Percentiles rank a stretch among this genome's conserved stretches.
phyloP scores from a whole-genome alignment of 2,113 vertebrate genomes.

The Capra hircus region DNA sequence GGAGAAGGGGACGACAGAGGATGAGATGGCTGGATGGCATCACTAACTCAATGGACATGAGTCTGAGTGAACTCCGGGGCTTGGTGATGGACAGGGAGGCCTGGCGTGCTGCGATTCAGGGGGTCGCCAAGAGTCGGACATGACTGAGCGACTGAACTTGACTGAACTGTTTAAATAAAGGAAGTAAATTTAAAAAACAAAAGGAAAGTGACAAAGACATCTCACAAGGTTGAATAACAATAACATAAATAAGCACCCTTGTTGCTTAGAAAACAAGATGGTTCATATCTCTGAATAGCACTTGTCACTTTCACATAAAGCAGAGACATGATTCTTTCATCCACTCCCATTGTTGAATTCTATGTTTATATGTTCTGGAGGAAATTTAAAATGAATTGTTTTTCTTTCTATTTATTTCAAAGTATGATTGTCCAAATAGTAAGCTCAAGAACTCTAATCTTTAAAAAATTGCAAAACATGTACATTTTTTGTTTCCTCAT shows the following conservation, averaged over 20 bases:
- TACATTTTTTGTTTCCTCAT: not conserved
- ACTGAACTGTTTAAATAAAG: not conserved
- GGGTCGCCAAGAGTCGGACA: too few species aligned
- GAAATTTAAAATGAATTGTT: not conserved
- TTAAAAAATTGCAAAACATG: not conserved
- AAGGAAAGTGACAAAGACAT: not conserved
- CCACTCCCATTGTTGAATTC: not conserved
- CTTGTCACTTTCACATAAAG: not conserved
- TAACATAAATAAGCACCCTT: not conserved
- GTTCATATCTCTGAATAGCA: not conserved
- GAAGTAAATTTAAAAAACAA: not conserved
- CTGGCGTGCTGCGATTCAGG: too few species aligned
- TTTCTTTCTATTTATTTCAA: not conserved
- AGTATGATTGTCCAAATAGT: not conserved
- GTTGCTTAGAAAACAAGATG: not conserved
- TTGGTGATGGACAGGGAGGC: too few species aligned
- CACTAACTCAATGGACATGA: too few species aligned
- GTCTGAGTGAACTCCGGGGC: too few species aligned
- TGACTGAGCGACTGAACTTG: accelerated
- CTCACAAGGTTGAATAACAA: not conserved
- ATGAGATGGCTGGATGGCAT: too few species aligned
- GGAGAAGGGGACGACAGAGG: too few species aligned
- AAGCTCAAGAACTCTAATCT: slow-evolving; percentile 11
- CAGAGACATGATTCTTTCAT: not conserved
- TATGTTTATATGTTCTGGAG: not conserved